Base-by-base conservation (phyloP, 30 jellyfish, hydroid and myxozoan genomes). In the Aurelia aurita region DNA sequence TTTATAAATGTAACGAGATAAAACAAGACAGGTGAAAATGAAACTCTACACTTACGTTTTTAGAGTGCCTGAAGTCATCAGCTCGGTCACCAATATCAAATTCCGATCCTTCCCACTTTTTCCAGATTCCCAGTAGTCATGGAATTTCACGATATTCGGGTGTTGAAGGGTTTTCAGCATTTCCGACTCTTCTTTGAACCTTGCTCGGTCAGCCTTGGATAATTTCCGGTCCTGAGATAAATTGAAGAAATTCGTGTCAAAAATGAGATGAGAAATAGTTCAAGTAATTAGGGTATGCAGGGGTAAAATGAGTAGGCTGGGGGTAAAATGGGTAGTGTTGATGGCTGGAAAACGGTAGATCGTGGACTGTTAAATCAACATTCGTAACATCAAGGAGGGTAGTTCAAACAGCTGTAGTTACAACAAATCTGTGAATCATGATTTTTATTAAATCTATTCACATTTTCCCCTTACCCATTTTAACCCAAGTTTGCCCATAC, bases 41-140 rank as follows among this genome's bases (percentile, higher is more conserved):
- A 39, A 39, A 7, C 51, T 39, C 51, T 14, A n/a, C 1, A 70
- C 96, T 87, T 78, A 94, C 97, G 97, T 94, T 82, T 94, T 94
- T 15, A 94, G 75, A 14, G 99, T 94, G n/a, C 99, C 99, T 15
- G 97, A 88, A 11, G 99, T 94, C 97, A 94, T 88, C 69, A 94
- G 57, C 59, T 94, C 99, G 21, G 99, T 94, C n/a, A 94, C 97
- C 71, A 94, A 85, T 15, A 94, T 89, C 65, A 94, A 71, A 60
- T 94, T 89, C 65, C 96, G 84, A 51, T 94, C 99, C 49, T 89
- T 89, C 39, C 86, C 91, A 58, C 93, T 96, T 39, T 78, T 76
- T 43, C 91, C 91, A 3, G 88, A 79, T 7, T 94, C 99, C 99
- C 99, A 94, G 79, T 88, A 89, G 60, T 89, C 99, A 75, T 88